These are phyloP conservation scores for Bothrops alternatus DNA, from an alignment of 2,797 vertebrate species.

Conservation along the genomic window DNA sequence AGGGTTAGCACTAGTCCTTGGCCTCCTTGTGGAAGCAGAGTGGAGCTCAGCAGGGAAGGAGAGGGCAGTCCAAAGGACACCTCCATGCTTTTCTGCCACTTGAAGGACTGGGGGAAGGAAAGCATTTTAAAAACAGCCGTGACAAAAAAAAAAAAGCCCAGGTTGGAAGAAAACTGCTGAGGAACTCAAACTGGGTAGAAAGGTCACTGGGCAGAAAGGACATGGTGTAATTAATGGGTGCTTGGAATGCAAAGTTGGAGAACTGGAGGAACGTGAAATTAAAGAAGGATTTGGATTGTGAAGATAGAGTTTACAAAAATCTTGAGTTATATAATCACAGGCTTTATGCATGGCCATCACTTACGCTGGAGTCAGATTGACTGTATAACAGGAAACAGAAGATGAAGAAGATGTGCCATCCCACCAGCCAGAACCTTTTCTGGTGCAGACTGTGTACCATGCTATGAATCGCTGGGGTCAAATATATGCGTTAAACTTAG, in stretches of 20 bases:
- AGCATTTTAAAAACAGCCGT: background rate
- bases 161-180: background rate
- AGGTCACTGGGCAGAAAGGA: background rate
- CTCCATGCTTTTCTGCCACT: background rate
- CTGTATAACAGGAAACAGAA: background rate
- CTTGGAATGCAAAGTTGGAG: background rate
- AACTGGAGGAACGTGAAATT: background rate
- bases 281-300: background rate
- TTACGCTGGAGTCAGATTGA: background rate
- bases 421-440: background rate
- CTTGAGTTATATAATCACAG: background rate
- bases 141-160: background rate
- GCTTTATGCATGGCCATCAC: background rate
- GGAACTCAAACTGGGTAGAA: background rate
- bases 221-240: background rate
- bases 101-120: background rate
- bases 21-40: background rate
- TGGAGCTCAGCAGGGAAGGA: background rate
- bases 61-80: background rate
- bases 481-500: background rate
- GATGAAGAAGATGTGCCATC: background rate
- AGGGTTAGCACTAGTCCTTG: background rate
- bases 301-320: background rate
- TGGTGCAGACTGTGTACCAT: background rate
- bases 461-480: background rate